Evolutionary conservation across 2,888 invertebrate genomes (phyloP).

Genomic region (Eristalinus sepulchralis): DNA sequence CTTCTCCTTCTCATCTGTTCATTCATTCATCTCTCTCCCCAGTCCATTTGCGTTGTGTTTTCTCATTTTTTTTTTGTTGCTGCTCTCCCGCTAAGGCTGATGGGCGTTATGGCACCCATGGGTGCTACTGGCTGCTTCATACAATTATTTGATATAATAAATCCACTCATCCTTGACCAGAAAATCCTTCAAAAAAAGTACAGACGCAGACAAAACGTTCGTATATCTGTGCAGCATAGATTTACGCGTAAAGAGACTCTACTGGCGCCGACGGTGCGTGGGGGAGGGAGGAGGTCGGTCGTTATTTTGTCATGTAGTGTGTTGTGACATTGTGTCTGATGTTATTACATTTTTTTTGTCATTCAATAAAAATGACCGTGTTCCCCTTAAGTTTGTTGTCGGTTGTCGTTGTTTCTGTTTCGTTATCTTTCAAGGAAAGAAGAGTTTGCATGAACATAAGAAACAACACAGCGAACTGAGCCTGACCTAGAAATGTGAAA

Average conservation of each 20-base stretch:
- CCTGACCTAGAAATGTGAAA: slow-evolving; percentile 71
- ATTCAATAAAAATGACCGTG: slow-evolving; percentile 78
- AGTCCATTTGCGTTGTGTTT: no score
- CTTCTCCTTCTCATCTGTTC: neutral
- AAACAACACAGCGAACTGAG: slow-evolving; percentile 47
- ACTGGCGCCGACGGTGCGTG: neutral
- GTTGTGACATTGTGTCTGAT: neutral
- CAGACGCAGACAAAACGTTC: slow-evolving; percentile 2
- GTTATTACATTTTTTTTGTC: slow-evolving; percentile 74
- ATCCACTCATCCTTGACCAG: slow-evolving; percentile 66
- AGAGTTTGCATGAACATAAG: slow-evolving; percentile 63
- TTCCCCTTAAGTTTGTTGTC: slow-evolving; percentile 74
- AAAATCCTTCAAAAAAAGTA: slow-evolving; percentile 53
- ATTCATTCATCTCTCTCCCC: neutral
- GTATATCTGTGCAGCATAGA: slow-evolving; percentile 41
- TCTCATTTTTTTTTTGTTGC: no score
- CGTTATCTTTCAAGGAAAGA: slow-evolving; percentile 80
- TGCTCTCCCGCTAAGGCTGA: neutral
- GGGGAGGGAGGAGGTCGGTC: neutral
- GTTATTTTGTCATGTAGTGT: neutral
- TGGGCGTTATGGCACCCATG: neutral
- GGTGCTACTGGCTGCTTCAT: neutral
- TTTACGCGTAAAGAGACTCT: slow-evolving; percentile 44
- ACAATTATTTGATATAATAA: slow-evolving; percentile 23
- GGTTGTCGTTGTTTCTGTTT: slow-evolving; percentile 38